Evolutionary conservation across 2,797 vertebrate genomes (phyloP).

Genomic region (Poecilia picta): DNA sequence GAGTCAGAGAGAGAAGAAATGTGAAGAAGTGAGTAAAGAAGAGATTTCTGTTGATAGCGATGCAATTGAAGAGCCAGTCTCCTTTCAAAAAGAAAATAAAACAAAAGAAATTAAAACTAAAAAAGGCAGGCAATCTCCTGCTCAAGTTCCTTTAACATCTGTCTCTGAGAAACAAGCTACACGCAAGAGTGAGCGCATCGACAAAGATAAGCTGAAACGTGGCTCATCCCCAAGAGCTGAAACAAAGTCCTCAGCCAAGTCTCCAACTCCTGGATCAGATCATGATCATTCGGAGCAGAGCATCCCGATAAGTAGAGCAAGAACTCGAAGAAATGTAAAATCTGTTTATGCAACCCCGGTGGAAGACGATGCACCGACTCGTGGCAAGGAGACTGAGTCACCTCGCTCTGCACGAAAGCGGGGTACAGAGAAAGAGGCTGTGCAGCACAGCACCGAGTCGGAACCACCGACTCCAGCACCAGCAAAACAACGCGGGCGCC

Average conservation of each 20-base stretch:
- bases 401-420: conserved; percentile 89
- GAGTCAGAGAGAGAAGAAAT: conserved; percentile 72
- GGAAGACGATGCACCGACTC: conserved; percentile 84
- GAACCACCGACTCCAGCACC: conserved; percentile 78
- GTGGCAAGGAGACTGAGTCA: conserved; percentile 88
- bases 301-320: conserved; percentile 85
- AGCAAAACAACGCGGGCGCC: conserved; percentile 86
- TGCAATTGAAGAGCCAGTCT: conserved; percentile 76
- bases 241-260: conserved; percentile 87
- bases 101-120: conserved; percentile 87
- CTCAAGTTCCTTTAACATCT: conserved; percentile 63
- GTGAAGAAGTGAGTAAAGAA: conserved; percentile 51
- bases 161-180: conserved; percentile 89
- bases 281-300: conserved; percentile 86
- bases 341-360: conserved; percentile 93
- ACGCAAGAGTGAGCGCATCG: conserved; percentile 96
- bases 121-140: conserved; percentile 84
- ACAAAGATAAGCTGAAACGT: conserved; percentile 94
- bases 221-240: conserved; percentile 93
- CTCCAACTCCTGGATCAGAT: conserved; percentile 87
- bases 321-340: conserved; percentile 91
- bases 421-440: conserved; percentile 84
- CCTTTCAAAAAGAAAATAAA: conserved; percentile 82
- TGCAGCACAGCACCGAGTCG: conserved; percentile 73
- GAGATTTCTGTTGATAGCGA: conserved; percentile 73